These are phyloP conservation scores for Chondrosia reniformis DNA, from an alignment of 37 sponge, comb jelly and placozoan genomes.

Conservation along the genomic window DNA sequence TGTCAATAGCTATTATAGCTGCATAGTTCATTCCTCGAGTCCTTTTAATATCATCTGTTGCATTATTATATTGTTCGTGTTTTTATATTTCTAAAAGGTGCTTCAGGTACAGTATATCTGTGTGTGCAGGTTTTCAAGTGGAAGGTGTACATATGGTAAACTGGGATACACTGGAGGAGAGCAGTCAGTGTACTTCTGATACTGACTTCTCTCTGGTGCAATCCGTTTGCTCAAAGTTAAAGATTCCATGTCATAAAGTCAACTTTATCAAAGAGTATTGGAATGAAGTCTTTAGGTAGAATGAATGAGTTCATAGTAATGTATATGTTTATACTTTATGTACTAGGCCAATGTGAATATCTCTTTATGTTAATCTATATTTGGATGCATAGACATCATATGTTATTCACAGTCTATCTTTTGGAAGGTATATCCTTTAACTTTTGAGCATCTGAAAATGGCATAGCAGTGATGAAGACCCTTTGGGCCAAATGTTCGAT, in stretches of 20 bases:
- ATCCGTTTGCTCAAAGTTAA: conserved; percentile 47
- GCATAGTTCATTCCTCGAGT: too few relatives aligned
- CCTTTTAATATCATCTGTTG: too few relatives aligned
- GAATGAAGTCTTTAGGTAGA: conserved; percentile 82
- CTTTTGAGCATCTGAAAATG: not conserved
- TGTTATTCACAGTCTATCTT: not conserved
- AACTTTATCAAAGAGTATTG: conserved; percentile 87
- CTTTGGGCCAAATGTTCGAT: not conserved
- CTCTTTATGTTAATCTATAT: too few relatives aligned
- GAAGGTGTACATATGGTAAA: conserved; percentile 82
- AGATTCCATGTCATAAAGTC: conserved; percentile 43
- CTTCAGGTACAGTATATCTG: too few relatives aligned
- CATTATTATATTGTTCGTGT: too few relatives aligned
- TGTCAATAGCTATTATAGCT: too few relatives aligned
- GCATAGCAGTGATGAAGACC: not conserved
- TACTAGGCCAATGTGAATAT: too few relatives aligned
- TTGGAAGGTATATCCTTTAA: not conserved
- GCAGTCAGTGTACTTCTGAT: conserved; percentile 47
- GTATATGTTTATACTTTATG: not conserved
- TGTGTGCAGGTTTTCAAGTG: conserved; percentile 40
- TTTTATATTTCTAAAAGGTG: too few relatives aligned
- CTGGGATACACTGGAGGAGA: conserved; percentile 85
- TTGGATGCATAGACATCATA: not conserved
- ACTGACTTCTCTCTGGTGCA: conserved; percentile 42
- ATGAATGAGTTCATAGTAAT: not conserved